These are phyloP conservation scores for Microcebus griseorufus DNA, from an alignment of 2,113 vertebrate genomes.

Conservation along the genomic window DNA sequence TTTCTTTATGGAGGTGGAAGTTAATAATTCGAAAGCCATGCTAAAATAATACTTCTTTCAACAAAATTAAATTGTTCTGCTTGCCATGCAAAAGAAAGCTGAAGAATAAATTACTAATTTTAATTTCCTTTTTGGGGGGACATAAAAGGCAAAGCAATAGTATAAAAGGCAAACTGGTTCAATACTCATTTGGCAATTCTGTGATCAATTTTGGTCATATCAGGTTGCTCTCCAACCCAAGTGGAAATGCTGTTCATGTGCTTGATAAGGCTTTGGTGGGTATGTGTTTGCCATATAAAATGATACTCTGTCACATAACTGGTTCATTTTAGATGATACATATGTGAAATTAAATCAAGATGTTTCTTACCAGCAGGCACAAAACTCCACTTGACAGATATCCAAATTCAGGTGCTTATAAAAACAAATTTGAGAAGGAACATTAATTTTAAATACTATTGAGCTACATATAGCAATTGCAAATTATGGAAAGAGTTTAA, in stretches of 20 bases:
- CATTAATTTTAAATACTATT: constrained; percentile 73
- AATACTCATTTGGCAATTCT: neutral
- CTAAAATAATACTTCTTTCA: neutral
- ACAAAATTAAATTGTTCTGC: neutral
- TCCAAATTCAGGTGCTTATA: constrained; percentile 83
- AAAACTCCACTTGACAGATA: constrained; percentile 70
- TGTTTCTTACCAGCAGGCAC: constrained; percentile 50
- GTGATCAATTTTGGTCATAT: neutral
- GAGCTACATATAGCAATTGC: constrained; percentile 74
- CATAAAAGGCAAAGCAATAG: neutral
- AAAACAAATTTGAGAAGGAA: constrained; percentile 81
- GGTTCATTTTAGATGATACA: constrained; percentile 56
- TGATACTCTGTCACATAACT: constrained; percentile 34
- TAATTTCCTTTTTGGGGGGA: neutral
- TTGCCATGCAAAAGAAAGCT: neutral
- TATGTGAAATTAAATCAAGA: constrained; percentile 77
- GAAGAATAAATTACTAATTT: neutral
- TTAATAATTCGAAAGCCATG: neutral
- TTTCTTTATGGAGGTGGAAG: neutral
- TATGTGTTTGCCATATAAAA: neutral
- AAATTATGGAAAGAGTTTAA: constrained; percentile 82
- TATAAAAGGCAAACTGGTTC: neutral
- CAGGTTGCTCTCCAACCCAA: neutral
- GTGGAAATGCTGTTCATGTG: neutral
- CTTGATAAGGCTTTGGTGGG: neutral